Evolutionary conservation across 2,113 vertebrate species (phyloP), one percentile per base, ranked within the genome.

Genomic region (Mesocricetus auratus): DNA sequence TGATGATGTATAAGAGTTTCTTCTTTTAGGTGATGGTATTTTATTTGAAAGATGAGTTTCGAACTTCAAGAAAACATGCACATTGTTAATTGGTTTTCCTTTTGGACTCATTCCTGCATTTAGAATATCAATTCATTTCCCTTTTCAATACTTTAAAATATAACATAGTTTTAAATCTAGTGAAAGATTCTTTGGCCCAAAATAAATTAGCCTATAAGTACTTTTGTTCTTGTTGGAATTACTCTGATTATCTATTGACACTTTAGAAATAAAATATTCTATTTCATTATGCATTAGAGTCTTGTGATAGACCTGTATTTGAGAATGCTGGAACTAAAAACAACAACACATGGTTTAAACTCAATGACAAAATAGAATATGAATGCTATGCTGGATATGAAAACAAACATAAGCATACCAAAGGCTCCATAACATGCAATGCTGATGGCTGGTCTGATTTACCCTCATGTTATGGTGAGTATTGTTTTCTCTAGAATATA

Each of bases 401-500:
- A 92, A 98, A 94, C 26, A 21, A 7, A 93, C 8, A 85, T 39
- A 96, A 95, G 5, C 68, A 1, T 22, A 85, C 75, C 89, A 95
- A n/a, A 22, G 98, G 90, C 33, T 95, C 83, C 7, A 45, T 97
- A 42, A 45, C 0, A 0, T 99, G 98, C 90, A 73, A 0, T 56
- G 0, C 31, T 17, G 36, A 97, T 19, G 98, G 98, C 85, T 99
- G 98, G 98, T 96, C 39, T 33, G 95, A 95, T 50, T 31, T 2
- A 0, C 97, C 98, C 0, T 16, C n/a, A 2, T 98, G 98, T n/a
- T 85, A 15, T 5, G 97, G 98, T 99, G 86, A 98, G 96, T 75
- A 64, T 4, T 78, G 7, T 50, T 31, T 24, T 16, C 81, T 36
- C n/a, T 60, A 26, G 6, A 47, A 12, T 68, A 6, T 3, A 31